Base-by-base conservation (phyloP, 1,140 invertebrate species). In the Drosophila sp. region DNA sequence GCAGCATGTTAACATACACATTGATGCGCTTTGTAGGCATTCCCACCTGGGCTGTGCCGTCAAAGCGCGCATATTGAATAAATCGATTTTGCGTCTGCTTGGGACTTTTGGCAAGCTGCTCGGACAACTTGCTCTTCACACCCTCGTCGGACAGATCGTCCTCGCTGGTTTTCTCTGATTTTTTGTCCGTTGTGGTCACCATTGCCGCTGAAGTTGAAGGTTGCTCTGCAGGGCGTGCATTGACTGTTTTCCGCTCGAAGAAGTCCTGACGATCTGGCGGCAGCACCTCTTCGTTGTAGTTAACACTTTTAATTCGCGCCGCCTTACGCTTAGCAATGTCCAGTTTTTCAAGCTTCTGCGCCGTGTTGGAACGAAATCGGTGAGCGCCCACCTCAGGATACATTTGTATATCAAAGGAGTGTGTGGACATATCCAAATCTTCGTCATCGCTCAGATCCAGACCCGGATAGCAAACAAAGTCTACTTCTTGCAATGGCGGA, bases 1-100 rank as follows among this genome's bases (percentile, higher is more conserved):
- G 94, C 11, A 97, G 92, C 95, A 98, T 97, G 50, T 96, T 97
- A 89, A 98, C 94, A 89, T 96, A 99, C 71, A 99, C 97, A 78
- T 94, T 94, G 78, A 96, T 96, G 77, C 95, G 96, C 90, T 96
- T 96, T 4, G 95, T 95, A 32, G 95, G 94, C 61, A 96, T 92
- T 32, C 95, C 96, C 72, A 96, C 93, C 92, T 97, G 96, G 25
- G 95, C 96, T 83, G 94, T 96, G 66, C 97, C 97, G 94, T 99
- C 97, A 92, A 97, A 98, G 92, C 96, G 97, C 9, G 97, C 96
- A 94, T 96, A 99, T 89, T 97, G 96, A 50, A 96, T 94, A 92
- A 97, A 98, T 18, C 97, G 96, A 93, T 97, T 97, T 78, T 95
- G 93, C 18, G 96, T 95, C 54, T 96, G 87, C 86, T 94, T 94